Conservation (phyloP, 2,797 vertebrate species). For the Sebastes wilsoni region DNA sequence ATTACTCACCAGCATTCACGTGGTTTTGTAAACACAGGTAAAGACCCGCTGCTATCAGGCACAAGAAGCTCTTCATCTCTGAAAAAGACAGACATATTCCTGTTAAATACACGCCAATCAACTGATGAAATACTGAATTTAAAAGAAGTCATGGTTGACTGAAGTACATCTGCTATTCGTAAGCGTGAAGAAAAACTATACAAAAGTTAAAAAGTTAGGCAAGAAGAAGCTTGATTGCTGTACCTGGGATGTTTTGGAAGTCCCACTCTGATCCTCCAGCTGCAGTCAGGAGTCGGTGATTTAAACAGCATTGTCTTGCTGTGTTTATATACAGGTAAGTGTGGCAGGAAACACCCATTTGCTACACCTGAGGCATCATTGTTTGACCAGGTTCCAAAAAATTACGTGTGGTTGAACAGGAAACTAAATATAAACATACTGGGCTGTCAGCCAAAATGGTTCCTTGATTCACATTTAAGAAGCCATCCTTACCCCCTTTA, state of each 20-base stretch:
- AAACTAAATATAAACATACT: fast-evolving
- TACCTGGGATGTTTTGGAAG: not conserved
- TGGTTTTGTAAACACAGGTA: constrained; percentile 26
- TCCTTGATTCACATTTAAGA: no score
- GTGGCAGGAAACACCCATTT: not conserved
- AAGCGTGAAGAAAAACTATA: not conserved
- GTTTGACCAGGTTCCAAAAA: no score
- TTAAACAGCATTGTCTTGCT: no score
- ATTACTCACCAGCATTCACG: constrained; percentile 32
- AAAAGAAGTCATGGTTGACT: not conserved
- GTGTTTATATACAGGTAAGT: no score
- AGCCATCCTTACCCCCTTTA: no score
- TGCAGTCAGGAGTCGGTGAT: not conserved
- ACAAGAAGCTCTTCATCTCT: constrained; percentile 45
- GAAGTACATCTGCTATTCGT: not conserved
- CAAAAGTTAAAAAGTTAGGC: not conserved
- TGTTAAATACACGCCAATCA: not conserved
- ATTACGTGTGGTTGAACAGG: no score
- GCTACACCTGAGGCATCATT: no score
- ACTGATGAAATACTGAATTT: not conserved
- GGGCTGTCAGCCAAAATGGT: no score
- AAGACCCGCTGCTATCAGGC: constrained; percentile 18
- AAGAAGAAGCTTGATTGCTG: not conserved
- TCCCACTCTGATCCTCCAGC: not conserved
- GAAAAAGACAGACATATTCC: not conserved